Conservation (phyloP, 2,113 vertebrate species). For the Pituophis catenifer region DNA sequence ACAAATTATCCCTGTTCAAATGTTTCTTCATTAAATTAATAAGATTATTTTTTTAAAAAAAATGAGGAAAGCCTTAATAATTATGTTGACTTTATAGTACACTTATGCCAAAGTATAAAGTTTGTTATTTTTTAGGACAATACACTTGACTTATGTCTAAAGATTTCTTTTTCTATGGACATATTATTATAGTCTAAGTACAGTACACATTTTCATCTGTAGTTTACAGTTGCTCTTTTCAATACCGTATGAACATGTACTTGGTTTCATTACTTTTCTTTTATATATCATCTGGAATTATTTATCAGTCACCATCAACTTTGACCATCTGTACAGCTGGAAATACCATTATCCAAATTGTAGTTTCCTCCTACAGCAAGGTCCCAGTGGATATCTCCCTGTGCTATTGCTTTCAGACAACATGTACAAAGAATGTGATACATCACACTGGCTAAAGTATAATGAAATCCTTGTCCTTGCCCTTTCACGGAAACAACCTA, state of each 20-base stretch:
- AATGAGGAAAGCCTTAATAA: background rate
- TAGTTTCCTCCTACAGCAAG: conserved; percentile 49
- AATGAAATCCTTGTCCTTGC: conserved; percentile 39
- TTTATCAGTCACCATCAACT: conserved; percentile 38
- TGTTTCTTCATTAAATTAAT: background rate
- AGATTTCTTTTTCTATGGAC: conserved; percentile 42
- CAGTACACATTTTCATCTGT: background rate
- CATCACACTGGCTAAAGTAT: conserved; percentile 34
- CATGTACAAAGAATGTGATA: conserved; percentile 44
- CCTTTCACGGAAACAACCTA: conserved; percentile 30
- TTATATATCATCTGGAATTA: conserved; percentile 60
- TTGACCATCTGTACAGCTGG: conserved; percentile 61
- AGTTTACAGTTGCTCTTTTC: conserved; percentile 17
- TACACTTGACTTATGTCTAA: background rate
- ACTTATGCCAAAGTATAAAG: background rate
- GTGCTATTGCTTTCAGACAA: conserved; percentile 33
- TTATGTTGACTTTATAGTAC: conserved; percentile 27
- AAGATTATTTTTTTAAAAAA: background rate
- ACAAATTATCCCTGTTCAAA: background rate
- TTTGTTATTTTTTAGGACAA: conserved; percentile 5
- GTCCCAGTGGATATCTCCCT: conserved; percentile 51
- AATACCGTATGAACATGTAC: conserved; percentile 21
- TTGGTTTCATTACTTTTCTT: conserved; percentile 46
- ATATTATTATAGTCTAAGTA: background rate
- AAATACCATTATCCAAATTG: conserved; percentile 57